Base-by-base conservation (phyloP, 2,888 invertebrate species). In the Eueremaeus valkanovi region DNA sequence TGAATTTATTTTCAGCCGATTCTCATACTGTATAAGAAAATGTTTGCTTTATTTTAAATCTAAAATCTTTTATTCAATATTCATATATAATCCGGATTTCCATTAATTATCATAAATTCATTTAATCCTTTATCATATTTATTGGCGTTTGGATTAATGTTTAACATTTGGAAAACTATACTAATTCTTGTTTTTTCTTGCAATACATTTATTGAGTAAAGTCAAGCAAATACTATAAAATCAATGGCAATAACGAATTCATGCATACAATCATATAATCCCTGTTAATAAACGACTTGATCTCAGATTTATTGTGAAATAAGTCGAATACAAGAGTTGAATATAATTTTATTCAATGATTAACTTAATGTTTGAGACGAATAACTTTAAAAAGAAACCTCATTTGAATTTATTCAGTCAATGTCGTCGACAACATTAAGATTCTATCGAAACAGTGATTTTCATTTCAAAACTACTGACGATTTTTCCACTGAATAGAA, bases 321-420 rank as follows among this genome's bases (percentile, higher is more conserved):
- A 27, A 58, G 31, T 24, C 5, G 11, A 55, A 55, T 24, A n/a
- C n/a, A n/a, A n/a, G n/a, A n/a, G n/a, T n/a, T n/a, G n/a, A n/a
- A n/a, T n/a, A 49, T 31, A 33, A n/a, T 33, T 55, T 8, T 33
- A 33, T 33, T 63, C 9, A 63, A 63, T 63, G 29, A 33, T 63
- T 63, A 63, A 31, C 29, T 31, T 33, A 63, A 63, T 63, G n/a
- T 21, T 31, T 63, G 63, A 33, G 31, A 13, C 33, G 63, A 63
- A 63, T 63, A 33, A 63, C 13, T 33, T n/a, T 18, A n/a, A n/a
- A n/a, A n/a, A 6, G 18, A 31, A 29, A n/a, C 0, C 5, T n/a
- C 13, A 29, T 61, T 61, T 31, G 18, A 61, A 18, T 55, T 55
- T 55, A 27, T 55, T 24, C 27, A 55, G 24, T 55, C 55, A 55